These are phyloP conservation scores for Heliconius himera DNA, from an alignment of 1,140 invertebrate genomes.

Conservation along the genomic window DNA sequence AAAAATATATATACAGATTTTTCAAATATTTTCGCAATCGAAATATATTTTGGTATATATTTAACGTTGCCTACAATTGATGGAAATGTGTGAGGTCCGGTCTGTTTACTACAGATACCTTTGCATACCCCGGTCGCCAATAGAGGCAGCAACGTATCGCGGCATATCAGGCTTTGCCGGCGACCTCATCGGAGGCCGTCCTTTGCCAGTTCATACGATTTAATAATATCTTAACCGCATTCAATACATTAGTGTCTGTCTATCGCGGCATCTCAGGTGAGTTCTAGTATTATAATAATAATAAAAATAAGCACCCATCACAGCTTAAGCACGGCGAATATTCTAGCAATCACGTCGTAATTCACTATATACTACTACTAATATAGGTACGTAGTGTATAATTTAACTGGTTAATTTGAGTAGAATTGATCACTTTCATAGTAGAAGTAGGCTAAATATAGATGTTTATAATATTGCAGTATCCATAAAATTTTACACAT, in stretches of 20 bases:
- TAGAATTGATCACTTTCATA: slow-evolving; percentile 34
- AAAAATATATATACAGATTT: neutral
- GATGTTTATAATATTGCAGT: neutral
- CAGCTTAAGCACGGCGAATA: slow-evolving; percentile 47
- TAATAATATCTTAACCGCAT: slow-evolving; percentile 46
- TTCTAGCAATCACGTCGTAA: slow-evolving; percentile 58
- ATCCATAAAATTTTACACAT: neutral
- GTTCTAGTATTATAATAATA: slow-evolving; percentile 37
- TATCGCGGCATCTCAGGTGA: slow-evolving; percentile 59
- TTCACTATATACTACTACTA: slow-evolving; percentile 25
- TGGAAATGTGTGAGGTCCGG: slow-evolving; percentile 37
- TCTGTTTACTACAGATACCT: slow-evolving; percentile 57
- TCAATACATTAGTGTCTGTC: slow-evolving; percentile 54
- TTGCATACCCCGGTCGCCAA: slow-evolving; percentile 61
- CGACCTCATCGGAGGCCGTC: slow-evolving; percentile 64
- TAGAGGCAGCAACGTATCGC: slow-evolving; percentile 68
- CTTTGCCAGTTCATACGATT: slow-evolving; percentile 44
- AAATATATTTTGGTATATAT: neutral
- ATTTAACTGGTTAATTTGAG: slow-evolving; percentile 28
- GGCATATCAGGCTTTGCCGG: slow-evolving; percentile 72
- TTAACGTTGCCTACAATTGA: neutral
- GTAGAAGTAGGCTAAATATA: neutral
- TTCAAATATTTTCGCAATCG: neutral
- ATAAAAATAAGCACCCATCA: slow-evolving; percentile 28
- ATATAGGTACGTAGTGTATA: slow-evolving; percentile 28